Evolutionary conservation across 37 sponge, comb jelly and placozoan genomes (phyloP), one percentile per base, ranked within the genome.

Genomic region (Chondrilla cf. caribensis): DNA sequence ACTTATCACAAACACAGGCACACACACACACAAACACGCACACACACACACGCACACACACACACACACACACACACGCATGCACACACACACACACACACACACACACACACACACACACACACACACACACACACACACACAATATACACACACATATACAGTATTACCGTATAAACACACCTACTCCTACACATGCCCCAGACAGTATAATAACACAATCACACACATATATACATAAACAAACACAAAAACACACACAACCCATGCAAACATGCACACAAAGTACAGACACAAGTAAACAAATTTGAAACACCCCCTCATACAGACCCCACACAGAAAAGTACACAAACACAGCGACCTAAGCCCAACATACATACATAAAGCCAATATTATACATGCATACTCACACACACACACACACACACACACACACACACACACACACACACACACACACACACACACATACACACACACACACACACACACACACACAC

Each of bases 111-210:
- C 64, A 60, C 64, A 60, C 64, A 60, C 64, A 60, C 64, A 60
- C 64, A 60, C 64, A 60, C 64, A 60, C 64, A 60, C 64, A 60
- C 64, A 60, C 64, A 60, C 64, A 15, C 22, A 15, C 22, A 60
- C 64, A 60, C 64, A 60, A 60, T n/a, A 60, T n/a, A 60, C 64
- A 60, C 64, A 60, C 64, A 60, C 64, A 60, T n/a, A 60, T n/a
- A 60, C 64, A 54, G 15, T 18, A 11, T 18, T 17, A 54, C 57
- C 11, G 17, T 18, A 54, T 17, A 54, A 11, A 54, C 57, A 54
- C 57, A 54, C 57, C 11, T 17, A 54, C 57, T 18, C 57, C 11
- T 17, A 54, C 57, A 54, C 57, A 54, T 17, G 17, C 57, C 11
- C 57, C 11, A 11, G 17, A 11, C 11, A 11, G 17, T 17, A 54